A percentile compares a stretch with the other conserved stretches of the same genome.
Evolutionary conservation across 1,140 invertebrate genomes (phyloP).

Genomic region (Bombus waltoni): DNA sequence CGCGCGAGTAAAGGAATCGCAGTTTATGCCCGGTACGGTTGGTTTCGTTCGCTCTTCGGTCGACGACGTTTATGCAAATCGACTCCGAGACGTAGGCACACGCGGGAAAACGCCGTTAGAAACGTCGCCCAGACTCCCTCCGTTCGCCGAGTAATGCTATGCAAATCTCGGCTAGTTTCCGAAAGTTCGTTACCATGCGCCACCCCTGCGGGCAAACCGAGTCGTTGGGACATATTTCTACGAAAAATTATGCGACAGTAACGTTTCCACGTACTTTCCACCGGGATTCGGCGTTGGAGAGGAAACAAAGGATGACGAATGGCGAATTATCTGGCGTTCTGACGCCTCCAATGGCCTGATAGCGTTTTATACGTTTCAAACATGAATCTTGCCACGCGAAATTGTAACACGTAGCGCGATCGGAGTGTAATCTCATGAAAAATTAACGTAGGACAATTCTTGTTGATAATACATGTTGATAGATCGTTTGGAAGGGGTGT

Average conservation of each 20-base stretch:
- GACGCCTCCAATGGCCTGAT: background rate
- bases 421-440: too few relatives aligned
- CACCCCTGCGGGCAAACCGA: slow-evolving; percentile 14
- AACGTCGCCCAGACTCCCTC: slow-evolving; percentile 57
- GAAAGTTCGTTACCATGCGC: slow-evolving; percentile 72
- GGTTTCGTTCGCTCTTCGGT: slow-evolving; percentile 64
- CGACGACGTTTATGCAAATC: slow-evolving; percentile 71
- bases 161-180: slow-evolving; percentile 73
- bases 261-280: background rate
- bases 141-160: slow-evolving; percentile 61
- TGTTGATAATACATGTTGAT: too few relatives aligned
- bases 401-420: too few relatives aligned
- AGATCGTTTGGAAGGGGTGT: too few relatives aligned
- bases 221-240: slow-evolving; percentile 35
- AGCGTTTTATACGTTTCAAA: background rate
- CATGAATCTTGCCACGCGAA: background rate
- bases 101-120: slow-evolving; percentile 58
- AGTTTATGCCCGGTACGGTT: slow-evolving; percentile 61
- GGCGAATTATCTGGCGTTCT: too few relatives aligned
- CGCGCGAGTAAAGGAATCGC: slow-evolving; percentile 60
- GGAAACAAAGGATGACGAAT: background rate
- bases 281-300: background rate
- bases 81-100: slow-evolving; percentile 47
- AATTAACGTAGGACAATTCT: too few relatives aligned
- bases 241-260: slow-evolving; percentile 17